Evolutionary conservation across 2,113 vertebrate species (phyloP), one percentile per base, ranked within the genome.

Genomic region (Pygoscelis adeliae): DNA sequence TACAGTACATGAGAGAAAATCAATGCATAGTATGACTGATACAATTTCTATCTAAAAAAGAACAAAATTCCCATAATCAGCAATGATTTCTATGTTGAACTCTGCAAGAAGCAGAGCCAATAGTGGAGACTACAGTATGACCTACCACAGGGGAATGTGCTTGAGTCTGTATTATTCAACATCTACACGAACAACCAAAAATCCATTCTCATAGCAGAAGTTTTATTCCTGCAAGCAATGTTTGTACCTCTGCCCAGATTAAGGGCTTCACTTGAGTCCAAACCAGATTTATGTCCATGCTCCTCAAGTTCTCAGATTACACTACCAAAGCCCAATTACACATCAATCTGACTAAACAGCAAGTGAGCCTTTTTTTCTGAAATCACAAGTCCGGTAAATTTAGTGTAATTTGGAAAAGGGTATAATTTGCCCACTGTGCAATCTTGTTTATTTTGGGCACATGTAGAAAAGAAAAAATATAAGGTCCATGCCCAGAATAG

Each of bases 1-100:
- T 83, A 97, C 67, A 96, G 91, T 74, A 56, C 49, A 93, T 61
- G 82, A 94, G 50, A 79, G 46, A 95, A 97, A 93, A 72, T 87
- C 90, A 85, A 49, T 83, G 70, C 44, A 83, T 65, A 58, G 34
- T 72, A 85, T 50, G 66, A 86, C 52, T 94, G 95, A 87, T 91
- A 80, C 4, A 62, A 88, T 88, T 95, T 94, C 58, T 89, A 8
- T 66, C 53, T 79, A 46, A 72, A 94, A 95, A 94, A 61, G 90
- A 90, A 77, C 36, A 93, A 80, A 88, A 77, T 77, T 73, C 13
- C 30, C 29, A 29, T 77, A 90, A 91, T 87, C 82, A 91, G 36
- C 65, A 78, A 71, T 34, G 7, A 87, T 62, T 94, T 91, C 58
- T 80, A 18, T 47, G 23, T 30, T 79, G 61, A 83, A 53, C 19